phyloP scores from a whole-genome alignment of 2,888 invertebrate genomes.

The Falcaria lacertinaria region DNA sequence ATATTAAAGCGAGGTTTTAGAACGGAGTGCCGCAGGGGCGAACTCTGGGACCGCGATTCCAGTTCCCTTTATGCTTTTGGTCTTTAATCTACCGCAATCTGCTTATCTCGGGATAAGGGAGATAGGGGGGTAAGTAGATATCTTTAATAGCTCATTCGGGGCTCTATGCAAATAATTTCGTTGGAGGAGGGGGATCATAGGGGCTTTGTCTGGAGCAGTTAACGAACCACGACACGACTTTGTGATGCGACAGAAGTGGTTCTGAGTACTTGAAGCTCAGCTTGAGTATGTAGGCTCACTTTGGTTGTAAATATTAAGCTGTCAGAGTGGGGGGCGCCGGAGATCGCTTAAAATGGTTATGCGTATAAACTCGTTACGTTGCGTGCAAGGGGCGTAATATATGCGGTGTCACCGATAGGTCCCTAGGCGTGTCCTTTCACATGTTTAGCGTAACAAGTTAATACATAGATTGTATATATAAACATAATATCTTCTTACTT shows the following conservation, averaged over 20 bases:
- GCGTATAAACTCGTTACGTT: slow-evolving; percentile 4
- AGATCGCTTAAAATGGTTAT: slow-evolving; percentile 12
- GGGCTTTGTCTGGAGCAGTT: slow-evolving; percentile 74
- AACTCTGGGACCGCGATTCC: slow-evolving; percentile 40
- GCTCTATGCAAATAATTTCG: slow-evolving; percentile 78
- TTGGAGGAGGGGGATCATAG: slow-evolving; percentile 65
- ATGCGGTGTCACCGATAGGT: slow-evolving; percentile 9
- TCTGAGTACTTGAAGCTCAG: slow-evolving; percentile 62
- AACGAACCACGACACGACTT: slow-evolving; percentile 74
- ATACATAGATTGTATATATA: background rate
- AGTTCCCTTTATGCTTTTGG: slow-evolving; percentile 69
- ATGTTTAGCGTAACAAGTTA: background rate
- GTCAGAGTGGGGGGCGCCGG: slow-evolving; percentile 38
- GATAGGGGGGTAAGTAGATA: slow-evolving; percentile 58
- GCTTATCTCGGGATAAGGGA: slow-evolving; percentile 63
- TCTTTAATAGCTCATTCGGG: slow-evolving; percentile 80
- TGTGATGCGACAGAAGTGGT: slow-evolving; percentile 71
- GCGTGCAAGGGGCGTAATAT: slow-evolving; percentile 15
- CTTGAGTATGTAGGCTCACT: slow-evolving; percentile 60
- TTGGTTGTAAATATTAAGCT: slow-evolving; percentile 73
- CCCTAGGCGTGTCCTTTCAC: slow-evolving; percentile 16
- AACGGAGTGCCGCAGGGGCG: slow-evolving; percentile 50
- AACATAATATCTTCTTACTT: slow-evolving; percentile 4
- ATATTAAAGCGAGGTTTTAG: slow-evolving; percentile 56
- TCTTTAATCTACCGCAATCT: slow-evolving; percentile 80